These are phyloP conservation scores for Acromyrmex heyeri DNA, from an alignment of 1,140 invertebrate genomes.

Conservation along the genomic window DNA sequence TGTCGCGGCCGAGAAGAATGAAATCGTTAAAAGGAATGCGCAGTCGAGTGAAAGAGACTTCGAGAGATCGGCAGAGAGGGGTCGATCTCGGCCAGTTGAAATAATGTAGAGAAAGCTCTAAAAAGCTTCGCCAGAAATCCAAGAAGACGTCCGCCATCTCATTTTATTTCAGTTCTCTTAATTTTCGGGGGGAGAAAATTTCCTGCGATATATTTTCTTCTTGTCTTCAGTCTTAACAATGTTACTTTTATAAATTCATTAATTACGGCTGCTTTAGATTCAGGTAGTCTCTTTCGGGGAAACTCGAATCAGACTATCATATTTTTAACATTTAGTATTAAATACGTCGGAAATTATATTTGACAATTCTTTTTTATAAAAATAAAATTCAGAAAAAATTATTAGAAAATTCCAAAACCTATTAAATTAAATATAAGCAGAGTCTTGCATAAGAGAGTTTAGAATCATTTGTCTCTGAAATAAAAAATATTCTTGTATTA, in stretches of 20 bases:
- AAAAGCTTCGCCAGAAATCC: conserved; percentile 72
- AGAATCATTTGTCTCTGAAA: too few species aligned
- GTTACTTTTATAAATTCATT: neutral
- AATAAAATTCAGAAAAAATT: neutral
- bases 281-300: neutral
- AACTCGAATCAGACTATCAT: neutral
- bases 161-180: conserved; percentile 41
- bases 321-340: neutral
- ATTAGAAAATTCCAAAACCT: too few species aligned
- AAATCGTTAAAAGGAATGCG: conserved; percentile 86
- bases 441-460: too few species aligned
- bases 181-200: neutral
- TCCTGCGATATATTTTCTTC: neutral
- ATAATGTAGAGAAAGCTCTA: conserved; percentile 81
- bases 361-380: neutral
- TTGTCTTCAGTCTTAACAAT: neutral
- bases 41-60: conserved; percentile 82
- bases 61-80: conserved; percentile 63
- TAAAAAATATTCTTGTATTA: neutral
- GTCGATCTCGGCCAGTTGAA: conserved; percentile 64
- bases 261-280: neutral
- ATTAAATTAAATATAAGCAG: too few species aligned
- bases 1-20: conserved; percentile 74
- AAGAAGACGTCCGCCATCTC: conserved; percentile 41
- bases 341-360: neutral